Conservation (phyloP, 2,113 vertebrate species). For the Corythaixoides concolor region DNA sequence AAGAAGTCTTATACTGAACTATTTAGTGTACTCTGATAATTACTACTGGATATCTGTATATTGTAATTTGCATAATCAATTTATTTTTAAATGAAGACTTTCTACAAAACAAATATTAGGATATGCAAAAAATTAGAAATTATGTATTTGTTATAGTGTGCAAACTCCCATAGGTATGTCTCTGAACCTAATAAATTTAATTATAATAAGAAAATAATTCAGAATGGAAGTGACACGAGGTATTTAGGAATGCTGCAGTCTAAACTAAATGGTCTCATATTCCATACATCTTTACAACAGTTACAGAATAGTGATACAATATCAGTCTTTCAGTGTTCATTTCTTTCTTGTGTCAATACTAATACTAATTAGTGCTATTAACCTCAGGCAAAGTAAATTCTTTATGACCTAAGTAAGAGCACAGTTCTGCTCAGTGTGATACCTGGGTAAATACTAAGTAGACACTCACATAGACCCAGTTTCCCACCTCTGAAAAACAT, state of each 20-base stretch:
- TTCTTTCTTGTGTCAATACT: background rate
- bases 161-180: background rate
- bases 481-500: background rate
- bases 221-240: background rate
- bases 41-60: background rate
- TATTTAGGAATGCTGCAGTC: background rate
- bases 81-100: background rate
- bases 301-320: background rate
- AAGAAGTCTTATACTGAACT: background rate
- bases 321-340: background rate
- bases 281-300: background rate
- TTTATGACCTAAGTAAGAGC: background rate
- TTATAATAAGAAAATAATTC: background rate
- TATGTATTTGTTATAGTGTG: background rate
- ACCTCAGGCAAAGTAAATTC: background rate
- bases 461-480: background rate
- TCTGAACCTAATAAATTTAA: background rate
- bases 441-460: background rate
- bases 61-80: background rate
- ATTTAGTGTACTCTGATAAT: background rate
- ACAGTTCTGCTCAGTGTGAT: background rate
- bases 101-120: background rate
- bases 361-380: background rate
- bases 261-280: background rate
- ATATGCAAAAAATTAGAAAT: background rate